phyloP scores from a whole-genome alignment of 2,797 vertebrate genomes.

The Clarias laeviceps region DNA sequence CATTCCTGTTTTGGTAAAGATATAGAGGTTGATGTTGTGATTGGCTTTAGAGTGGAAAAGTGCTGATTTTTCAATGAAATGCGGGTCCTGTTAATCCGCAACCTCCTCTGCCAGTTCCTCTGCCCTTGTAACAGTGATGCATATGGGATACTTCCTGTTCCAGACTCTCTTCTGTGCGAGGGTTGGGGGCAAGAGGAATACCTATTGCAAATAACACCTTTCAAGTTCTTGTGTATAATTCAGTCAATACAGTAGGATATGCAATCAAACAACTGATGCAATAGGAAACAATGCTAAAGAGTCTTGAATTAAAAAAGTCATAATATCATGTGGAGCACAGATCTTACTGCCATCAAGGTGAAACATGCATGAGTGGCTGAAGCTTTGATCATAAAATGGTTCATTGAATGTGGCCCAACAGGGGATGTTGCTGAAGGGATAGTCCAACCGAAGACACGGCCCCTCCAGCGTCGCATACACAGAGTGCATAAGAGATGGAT shows the following conservation, averaged over 20 bases:
- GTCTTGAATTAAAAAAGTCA: not conserved
- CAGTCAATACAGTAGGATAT: not conserved
- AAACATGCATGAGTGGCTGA: constrained; percentile 76
- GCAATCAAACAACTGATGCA: not conserved
- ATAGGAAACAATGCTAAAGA: not conserved
- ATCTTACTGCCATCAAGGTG: constrained; percentile 82
- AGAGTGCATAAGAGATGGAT: constrained; percentile 80
- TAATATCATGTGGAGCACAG: constrained; percentile 26
- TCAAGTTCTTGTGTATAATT: not conserved
- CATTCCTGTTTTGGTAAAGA: constrained; percentile 85
- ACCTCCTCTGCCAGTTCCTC: not conserved
- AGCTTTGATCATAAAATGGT: constrained; percentile 68
- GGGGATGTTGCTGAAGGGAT: constrained; percentile 78
- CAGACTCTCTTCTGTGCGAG: constrained; percentile 86
- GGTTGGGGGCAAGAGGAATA: constrained; percentile 80
- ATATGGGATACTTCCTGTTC: constrained; percentile 93
- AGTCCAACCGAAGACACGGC: constrained; percentile 77
- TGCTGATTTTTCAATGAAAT: constrained; percentile 45
- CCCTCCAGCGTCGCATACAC: constrained; percentile 83
- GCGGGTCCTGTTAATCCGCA: constrained; percentile 49
- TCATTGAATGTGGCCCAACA: constrained; percentile 80
- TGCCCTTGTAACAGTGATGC: constrained; percentile 72
- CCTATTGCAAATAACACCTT: constrained; percentile 66
- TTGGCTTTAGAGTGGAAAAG: constrained; percentile 21
- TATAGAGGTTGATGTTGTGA: constrained; percentile 73